A percentile compares a stretch with the other conserved stretches of the same genome.
Conservation (phyloP, 2,888 invertebrate genomes). For the Lingula anatina region DNA sequence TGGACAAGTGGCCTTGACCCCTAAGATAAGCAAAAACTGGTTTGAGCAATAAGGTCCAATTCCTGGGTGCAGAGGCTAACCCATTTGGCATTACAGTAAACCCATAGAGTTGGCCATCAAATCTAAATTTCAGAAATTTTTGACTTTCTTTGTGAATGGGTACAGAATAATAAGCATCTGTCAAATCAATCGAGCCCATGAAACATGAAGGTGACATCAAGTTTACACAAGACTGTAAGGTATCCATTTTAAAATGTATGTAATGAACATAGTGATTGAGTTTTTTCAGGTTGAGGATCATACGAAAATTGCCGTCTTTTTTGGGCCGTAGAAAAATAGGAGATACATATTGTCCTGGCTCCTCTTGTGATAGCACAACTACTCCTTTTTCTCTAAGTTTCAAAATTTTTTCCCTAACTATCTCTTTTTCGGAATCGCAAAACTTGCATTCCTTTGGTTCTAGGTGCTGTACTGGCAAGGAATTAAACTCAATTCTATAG, state of each 20-base stretch:
- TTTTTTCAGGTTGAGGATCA: slow-evolving; percentile 13
- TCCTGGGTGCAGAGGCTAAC: background rate
- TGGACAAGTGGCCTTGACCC: background rate
- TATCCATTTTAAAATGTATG: slow-evolving; percentile 8
- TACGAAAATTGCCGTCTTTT: slow-evolving; percentile 13
- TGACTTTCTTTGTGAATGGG: background rate
- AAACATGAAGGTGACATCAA: slow-evolving; percentile 7
- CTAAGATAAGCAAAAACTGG: background rate
- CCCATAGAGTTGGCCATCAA: slow-evolving; percentile 3
- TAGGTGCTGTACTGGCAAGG: background rate
- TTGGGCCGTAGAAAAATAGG: slow-evolving; percentile 10
- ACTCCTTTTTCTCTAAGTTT: slow-evolving; percentile 1
- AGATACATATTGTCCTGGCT: slow-evolving; percentile 10
- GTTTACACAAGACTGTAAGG: slow-evolving; percentile 1
- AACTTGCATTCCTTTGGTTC: background rate
- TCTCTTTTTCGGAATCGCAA: background rate
- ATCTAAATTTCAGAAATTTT: slow-evolving; percentile 10
- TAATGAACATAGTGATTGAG: slow-evolving; percentile 9
- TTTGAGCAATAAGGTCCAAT: background rate
- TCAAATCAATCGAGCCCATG: background rate
- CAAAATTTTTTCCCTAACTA: background rate
- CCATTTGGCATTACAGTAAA: background rate
- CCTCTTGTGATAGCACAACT: slow-evolving; percentile 1
- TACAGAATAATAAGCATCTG: background rate
- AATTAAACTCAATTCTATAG: background rate